A percentile compares a stretch with the other conserved stretches of the same genome.
phyloP scores from a whole-genome alignment of 2,797 vertebrate species.

The Masticophis lateralis region DNA sequence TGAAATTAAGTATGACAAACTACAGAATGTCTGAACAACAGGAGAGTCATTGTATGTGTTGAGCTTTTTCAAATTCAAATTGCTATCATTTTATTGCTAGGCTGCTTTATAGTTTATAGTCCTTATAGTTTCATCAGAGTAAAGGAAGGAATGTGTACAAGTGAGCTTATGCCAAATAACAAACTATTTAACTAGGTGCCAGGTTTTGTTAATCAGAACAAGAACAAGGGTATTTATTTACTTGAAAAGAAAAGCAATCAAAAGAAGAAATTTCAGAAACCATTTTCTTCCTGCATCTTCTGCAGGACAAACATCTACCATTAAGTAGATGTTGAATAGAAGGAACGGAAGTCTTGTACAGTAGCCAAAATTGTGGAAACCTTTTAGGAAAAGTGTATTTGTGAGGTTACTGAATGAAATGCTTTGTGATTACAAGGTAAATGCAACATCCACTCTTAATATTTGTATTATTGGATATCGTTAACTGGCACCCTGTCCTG shows the following conservation, averaged over 20 bases:
- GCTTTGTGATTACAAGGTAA: neutral
- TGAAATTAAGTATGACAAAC: conserved; percentile 31
- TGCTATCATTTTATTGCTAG: neutral
- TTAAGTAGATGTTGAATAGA: neutral
- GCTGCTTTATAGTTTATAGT: neutral
- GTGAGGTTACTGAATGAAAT: neutral
- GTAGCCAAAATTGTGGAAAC: too few relatives aligned
- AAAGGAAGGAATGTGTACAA: neutral
- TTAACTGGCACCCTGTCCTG: neutral
- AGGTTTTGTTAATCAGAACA: neutral
- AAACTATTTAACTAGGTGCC: neutral
- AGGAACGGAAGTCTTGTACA: neutral
- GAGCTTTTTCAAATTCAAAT: conserved; percentile 13
- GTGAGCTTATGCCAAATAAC: neutral
- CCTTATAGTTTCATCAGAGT: neutral
- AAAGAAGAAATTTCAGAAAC: neutral
- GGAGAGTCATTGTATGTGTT: neutral
- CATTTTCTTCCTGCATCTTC: neutral
- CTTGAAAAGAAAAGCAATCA: neutral
- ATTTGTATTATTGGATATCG: neutral
- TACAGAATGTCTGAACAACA: neutral
- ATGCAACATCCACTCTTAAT: neutral
- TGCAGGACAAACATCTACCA: neutral
- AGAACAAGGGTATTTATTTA: neutral
- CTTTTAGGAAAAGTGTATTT: too few relatives aligned